phyloP scores from a whole-genome alignment of 1,140 invertebrate species.

The Drosophila triauraria region DNA sequence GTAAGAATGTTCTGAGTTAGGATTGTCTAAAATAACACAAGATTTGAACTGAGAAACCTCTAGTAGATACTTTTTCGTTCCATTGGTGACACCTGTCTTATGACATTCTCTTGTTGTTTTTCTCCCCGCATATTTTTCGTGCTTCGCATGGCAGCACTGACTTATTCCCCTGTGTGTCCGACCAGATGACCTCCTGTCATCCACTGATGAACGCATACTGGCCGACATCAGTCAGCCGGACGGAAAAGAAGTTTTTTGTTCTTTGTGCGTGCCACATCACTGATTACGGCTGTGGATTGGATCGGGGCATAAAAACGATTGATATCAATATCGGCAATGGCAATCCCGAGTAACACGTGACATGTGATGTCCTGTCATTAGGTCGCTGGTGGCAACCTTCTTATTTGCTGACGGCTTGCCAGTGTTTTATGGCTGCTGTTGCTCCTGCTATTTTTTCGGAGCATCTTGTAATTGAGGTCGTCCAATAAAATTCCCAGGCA shows the following conservation, averaged over 20 bases:
- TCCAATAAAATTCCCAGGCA: constrained; percentile 56
- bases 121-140: not conserved
- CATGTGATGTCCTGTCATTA: constrained; percentile 71
- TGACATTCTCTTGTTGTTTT: not conserved
- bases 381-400: constrained; percentile 33
- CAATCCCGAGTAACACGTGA: constrained; percentile 31
- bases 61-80: not conserved
- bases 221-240: constrained; percentile 19
- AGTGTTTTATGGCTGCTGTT: constrained; percentile 55
- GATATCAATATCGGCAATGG: constrained; percentile 70
- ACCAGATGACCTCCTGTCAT: constrained; percentile 61
- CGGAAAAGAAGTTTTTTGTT: constrained; percentile 57
- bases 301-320: constrained; percentile 72
- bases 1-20: too few relatives aligned
- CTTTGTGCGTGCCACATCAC: constrained; percentile 60
- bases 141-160: not conserved
- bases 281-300: constrained; percentile 58
- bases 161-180: constrained; percentile 4
- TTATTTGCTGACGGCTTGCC: constrained; percentile 10
- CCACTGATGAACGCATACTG: constrained; percentile 45
- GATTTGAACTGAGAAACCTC: too few relatives aligned
- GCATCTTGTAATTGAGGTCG: constrained; percentile 62
- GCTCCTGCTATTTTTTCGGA: constrained; percentile 14
- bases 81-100: not conserved
- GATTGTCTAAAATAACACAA: too few relatives aligned